Base-by-base conservation (phyloP, 1,140 invertebrate genomes). In the Drosophila setifemur region DNA sequence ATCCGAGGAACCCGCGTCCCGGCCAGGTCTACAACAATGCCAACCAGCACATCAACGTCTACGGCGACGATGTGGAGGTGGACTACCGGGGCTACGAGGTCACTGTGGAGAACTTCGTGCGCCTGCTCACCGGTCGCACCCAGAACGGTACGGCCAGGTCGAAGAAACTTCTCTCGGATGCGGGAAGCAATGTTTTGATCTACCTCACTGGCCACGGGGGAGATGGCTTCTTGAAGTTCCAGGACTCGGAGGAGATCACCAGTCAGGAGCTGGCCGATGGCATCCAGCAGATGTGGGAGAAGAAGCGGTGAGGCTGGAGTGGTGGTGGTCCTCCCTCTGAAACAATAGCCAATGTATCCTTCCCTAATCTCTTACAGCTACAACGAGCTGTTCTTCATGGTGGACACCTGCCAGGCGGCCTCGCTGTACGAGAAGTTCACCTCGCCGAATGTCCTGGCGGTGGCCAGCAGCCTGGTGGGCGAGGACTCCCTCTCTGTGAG, bases 211-310 rank as follows among this genome's bases (percentile, higher is more conserved):
- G 98, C 0, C 99, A 99, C 92, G 99, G 99, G 11, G 99, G 98
- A 25, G 98, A 99, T 93, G 98, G 98, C 0, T 99, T 99, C 90
- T 91, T 99, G 0, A 99, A 99, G 91, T 99, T 99, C 90, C 99
- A 99, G 93, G 99, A 99, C 91, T 97, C 98, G 1, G 98, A 99
- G 91, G 99, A 99, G 92, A 97, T 99, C 7, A 99, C 98, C n/a
- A 98, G 96, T 91, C 96, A 98, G 85, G 99, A 99, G 90, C 92
- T 99, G 68, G 98, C 98, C 11, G 98, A 99, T 94, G 98, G 98
- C 21, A 93, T 99, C 61, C 97, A 99, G 90, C 98, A 99, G 92
- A 99, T 99, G 99, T 99, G 97, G 96, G 97, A 99, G 83, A 99
- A 99, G 90, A 94, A 95, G 91, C 95, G 98, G 95, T 97, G 85